Conservation (phyloP, 2,888 invertebrate genomes). For the Cephus sareptanus region DNA sequence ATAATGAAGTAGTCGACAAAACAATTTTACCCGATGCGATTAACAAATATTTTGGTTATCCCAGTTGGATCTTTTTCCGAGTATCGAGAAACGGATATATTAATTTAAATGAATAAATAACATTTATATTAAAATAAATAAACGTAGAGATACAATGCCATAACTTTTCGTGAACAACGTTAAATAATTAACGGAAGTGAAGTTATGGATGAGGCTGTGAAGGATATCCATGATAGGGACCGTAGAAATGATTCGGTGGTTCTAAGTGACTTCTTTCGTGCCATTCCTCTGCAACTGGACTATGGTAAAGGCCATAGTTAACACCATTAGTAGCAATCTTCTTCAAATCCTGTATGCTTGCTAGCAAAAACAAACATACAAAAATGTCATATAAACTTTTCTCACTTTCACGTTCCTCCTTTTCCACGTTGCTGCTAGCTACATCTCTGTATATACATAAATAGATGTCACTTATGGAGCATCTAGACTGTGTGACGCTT, state of each 20-base stretch:
- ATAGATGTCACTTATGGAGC: background rate
- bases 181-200: constrained; percentile 9
- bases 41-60: too few relatives aligned
- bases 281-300: constrained; percentile 65
- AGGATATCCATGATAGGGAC: constrained; percentile 35
- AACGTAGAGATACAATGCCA: constrained; percentile 20
- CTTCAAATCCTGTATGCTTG: constrained; percentile 82
- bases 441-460: constrained; percentile 22
- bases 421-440: constrained; percentile 18
- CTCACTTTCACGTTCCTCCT: constrained; percentile 64
- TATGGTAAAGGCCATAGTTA: constrained; percentile 81
- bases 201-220: constrained; percentile 25
- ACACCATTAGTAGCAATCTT: constrained; percentile 80
- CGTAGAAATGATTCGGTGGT: constrained; percentile 48
- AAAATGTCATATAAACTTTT: constrained; percentile 71
- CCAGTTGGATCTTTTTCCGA: too few relatives aligned
- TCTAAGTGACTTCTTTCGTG: constrained; percentile 61
- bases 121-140: constrained; percentile 22
- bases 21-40: too few relatives aligned
- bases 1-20: too few relatives aligned
- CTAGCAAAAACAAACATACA: too few relatives aligned
- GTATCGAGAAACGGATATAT: too few relatives aligned
- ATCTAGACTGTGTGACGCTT: background rate
- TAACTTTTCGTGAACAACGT: background rate
- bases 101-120: too few relatives aligned